phyloP scores from a whole-genome alignment of 2,113 vertebrate species.

The Carollia perspicillata region DNA sequence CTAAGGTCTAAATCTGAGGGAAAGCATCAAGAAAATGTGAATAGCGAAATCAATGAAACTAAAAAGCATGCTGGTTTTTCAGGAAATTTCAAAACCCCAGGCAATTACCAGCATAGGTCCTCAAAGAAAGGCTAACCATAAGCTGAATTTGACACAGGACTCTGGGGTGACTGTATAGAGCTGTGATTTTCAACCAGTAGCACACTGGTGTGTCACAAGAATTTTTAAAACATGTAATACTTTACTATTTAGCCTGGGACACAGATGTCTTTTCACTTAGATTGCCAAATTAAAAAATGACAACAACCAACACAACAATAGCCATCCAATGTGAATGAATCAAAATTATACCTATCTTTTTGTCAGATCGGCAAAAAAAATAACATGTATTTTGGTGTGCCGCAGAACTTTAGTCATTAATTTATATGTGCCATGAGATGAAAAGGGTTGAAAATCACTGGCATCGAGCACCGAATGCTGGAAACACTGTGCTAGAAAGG shows the following conservation, averaged over 20 bases:
- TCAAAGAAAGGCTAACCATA: background rate
- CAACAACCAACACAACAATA: background rate
- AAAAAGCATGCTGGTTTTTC: background rate
- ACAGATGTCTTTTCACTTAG: background rate
- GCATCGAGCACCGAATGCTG: background rate
- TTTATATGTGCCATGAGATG: background rate
- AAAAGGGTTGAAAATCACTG: background rate
- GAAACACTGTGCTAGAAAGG: background rate
- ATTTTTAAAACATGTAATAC: background rate
- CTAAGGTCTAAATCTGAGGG: background rate
- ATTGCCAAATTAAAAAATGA: background rate
- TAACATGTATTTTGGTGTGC: background rate
- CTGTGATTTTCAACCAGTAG: background rate
- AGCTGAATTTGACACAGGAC: background rate
- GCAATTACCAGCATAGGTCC: background rate
- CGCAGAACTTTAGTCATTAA: background rate
- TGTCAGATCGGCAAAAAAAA: background rate
- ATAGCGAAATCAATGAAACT: background rate
- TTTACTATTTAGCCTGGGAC: background rate
- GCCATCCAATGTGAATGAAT: background rate
- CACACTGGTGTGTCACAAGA: background rate
- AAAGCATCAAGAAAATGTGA: constrained; percentile 26
- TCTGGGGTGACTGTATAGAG: background rate
- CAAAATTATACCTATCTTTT: background rate
- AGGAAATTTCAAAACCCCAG: constrained; percentile 2